Base-by-base conservation (phyloP, 1,140 invertebrate genomes). In the Chrysomallon squamiferum region DNA sequence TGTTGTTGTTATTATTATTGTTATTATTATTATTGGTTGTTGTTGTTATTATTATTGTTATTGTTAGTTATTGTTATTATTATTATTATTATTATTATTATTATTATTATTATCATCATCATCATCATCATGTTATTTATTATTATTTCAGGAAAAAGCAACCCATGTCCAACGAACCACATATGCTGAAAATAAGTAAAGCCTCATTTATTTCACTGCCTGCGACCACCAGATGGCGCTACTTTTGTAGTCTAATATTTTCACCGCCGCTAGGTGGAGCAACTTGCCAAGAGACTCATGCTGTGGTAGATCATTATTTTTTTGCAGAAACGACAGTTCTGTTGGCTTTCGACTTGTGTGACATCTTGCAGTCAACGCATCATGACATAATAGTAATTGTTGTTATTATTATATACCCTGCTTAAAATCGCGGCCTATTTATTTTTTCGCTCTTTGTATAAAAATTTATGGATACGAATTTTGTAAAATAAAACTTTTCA, bases 141-240 rank as follows among this genome's bases (percentile, higher is more conserved):
- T 65, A 43, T 69, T 57, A 11, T 72, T 68, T 32, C 66, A 81
- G 79, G 79, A 81, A 35, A 81, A 81, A 59, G 79, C 77, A n/a
- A 76, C 73, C 57, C 79, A 81, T 68, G 74, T 72, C 67, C 79
- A 81, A 67, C 79, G 75, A 60, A 79, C 77, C 45, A 59, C 71
- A 29, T 81, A 79, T 72, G 71, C 77, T 30, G 77, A 79, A 64
- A 65, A 35, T 22, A 25, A 27, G 29, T 29, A 32, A 59, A 52
- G 61, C 35, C 15, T 38, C 35, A 47, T 20, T 35, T 18, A 27
- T 3, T 18, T 29, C 60, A 18, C 62, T 30, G 18, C 25, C n/a
- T 7, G 15, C 47, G 15, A 33, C 20, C 61, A 25, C 61, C 27
- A 27, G 20, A 52, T 18, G 11, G 49, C 32, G 25, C 6, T 7